Conservation (phyloP, 2,888 invertebrate genomes). For the Acanthacorydalis orientalis region DNA sequence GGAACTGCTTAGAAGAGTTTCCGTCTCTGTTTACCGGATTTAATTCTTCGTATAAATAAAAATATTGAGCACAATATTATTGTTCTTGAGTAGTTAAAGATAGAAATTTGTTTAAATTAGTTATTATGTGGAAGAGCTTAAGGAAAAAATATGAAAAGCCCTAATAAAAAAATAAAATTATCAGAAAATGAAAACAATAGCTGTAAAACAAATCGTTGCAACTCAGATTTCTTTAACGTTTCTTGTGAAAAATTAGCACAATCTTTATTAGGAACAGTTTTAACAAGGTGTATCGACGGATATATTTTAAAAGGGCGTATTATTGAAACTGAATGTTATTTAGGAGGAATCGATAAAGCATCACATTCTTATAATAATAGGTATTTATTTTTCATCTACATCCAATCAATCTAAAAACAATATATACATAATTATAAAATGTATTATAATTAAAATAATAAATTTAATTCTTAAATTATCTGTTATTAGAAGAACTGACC, state of each 20-base stretch:
- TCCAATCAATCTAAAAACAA: too few species aligned
- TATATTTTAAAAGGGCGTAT: constrained; percentile 39
- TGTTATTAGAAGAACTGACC: constrained; percentile 31
- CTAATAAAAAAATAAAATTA: too few species aligned
- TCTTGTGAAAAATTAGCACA: constrained; percentile 33
- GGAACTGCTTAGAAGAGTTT: too few species aligned
- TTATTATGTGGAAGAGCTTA: too few species aligned
- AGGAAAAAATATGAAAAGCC: too few species aligned
- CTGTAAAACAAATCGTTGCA: background rate
- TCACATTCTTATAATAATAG: constrained; percentile 39
- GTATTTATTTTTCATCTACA: constrained; percentile 9
- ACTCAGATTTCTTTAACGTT: constrained; percentile 24
- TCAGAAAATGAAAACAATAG: too few species aligned
- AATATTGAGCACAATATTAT: too few species aligned
- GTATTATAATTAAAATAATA: background rate
- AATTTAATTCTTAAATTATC: constrained; percentile 14
- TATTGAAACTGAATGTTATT: constrained; percentile 58
- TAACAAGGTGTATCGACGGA: constrained; percentile 35
- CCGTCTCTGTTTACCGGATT: too few species aligned
- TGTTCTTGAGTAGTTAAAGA: too few species aligned
- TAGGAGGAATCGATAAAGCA: constrained; percentile 47
- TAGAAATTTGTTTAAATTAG: too few species aligned
- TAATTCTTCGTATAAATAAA: too few species aligned
- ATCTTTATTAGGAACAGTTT: constrained; percentile 40
- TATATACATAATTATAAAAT: too few species aligned